Base-by-base conservation (phyloP, 2,888 invertebrate genomes). In the Limnephilus marmoratus region DNA sequence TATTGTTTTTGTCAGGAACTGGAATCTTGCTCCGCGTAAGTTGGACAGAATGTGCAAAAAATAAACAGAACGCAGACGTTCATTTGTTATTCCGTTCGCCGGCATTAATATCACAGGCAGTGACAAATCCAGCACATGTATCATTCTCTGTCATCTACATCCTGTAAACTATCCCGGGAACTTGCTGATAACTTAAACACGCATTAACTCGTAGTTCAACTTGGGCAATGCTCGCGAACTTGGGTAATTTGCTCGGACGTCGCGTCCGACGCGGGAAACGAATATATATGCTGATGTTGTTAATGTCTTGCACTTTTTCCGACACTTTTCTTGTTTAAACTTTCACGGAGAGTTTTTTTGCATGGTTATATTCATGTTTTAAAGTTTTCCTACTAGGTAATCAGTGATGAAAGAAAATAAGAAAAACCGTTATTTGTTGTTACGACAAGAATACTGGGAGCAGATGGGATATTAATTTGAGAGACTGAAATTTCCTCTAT, bases 41-140 rank as follows among this genome's bases (percentile, higher is more conserved):
- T 80, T 89, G 37, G 89, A 37, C 68, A 37, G 34, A 15, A 68
- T 80, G 31, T 68, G 31, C 31, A 53, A 80, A 89, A 53, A 49
- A 34, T 13, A 80, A 80, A 37, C 31, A 68, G 89, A 68, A 89
- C 31, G 68, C 31, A 80, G 37, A 80, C 37, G 90, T 45, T 45
- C 15, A 81, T 90, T 90, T 90, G 81, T 90, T 90, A 41, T 37
- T 90, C 90, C 81, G 45, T 81, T 90, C 18, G 80, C 15, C 24
- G 45, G 81, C 81, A 90, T 90, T 90, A 90, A 90, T 90, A 90
- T 83, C 82, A 83, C 90, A 83, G 34, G 82, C 18, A 83, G 53
- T 90, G 90, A 90, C 90, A 90, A 90, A 90, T 90, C 49, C 53
- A 37, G 24, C 41, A 34, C 31, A 90, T 90, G 83, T 90, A 83